Percentiles rank a stretch among this genome's conserved stretches.
These are phyloP conservation scores for Aphidius colemani DNA, from an alignment of 2,888 invertebrate species.

Conservation along the genomic window DNA sequence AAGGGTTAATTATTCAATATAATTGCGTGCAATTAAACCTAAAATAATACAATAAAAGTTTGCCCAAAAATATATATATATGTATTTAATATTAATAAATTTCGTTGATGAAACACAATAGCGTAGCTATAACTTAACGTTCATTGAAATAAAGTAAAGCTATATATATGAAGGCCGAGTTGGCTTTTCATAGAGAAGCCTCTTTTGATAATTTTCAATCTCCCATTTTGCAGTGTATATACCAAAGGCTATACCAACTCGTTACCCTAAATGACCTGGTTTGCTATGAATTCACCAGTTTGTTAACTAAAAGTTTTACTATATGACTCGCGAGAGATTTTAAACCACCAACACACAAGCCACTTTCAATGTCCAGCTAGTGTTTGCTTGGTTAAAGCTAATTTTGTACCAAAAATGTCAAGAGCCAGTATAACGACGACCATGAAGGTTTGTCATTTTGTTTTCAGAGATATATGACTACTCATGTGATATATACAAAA, in stretches of 20 bases:
- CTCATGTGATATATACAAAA: not conserved
- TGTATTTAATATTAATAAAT: too few species aligned
- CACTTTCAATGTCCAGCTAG: conserved; percentile 5
- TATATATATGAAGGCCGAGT: too few species aligned
- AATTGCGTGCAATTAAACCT: too few species aligned
- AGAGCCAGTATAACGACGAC: not conserved
- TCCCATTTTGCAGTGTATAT: not conserved
- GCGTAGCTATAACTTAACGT: too few species aligned
- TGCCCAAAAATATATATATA: too few species aligned
- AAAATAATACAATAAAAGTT: too few species aligned
- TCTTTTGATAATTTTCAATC: not conserved
- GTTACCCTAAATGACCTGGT: conserved; percentile 42
- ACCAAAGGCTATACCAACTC: conserved; percentile 33
- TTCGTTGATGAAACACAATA: too few species aligned
- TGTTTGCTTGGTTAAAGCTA: conserved; percentile 22
- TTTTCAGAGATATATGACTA: too few species aligned
- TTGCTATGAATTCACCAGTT: conserved; percentile 38
- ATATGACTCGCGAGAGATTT: conserved; percentile 25
- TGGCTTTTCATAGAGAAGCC: too few species aligned
- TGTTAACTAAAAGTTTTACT: conserved; percentile 44
- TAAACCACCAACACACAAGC: conserved; percentile 23
- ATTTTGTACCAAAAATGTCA: conserved; percentile 18
- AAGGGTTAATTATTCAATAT: too few species aligned
- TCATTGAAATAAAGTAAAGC: too few species aligned
- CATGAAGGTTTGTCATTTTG: too few species aligned